Conservation (phyloP, 2,888 invertebrate species). For the Carabus problematicus region DNA sequence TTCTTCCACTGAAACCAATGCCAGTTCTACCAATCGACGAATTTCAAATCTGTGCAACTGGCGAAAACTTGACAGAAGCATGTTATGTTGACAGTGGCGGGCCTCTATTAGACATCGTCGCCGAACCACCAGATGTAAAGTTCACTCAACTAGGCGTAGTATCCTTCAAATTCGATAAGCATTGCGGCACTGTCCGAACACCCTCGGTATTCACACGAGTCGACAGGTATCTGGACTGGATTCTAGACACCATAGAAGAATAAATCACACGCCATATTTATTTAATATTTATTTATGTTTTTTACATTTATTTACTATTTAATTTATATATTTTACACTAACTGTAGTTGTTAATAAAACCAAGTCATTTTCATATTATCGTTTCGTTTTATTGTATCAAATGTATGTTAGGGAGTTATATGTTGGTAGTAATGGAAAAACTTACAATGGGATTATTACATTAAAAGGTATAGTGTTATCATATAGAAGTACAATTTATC, state of each 20-base stretch:
- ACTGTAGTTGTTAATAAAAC: too few relatives aligned
- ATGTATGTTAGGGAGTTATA: too few relatives aligned
- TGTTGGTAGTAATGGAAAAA: too few relatives aligned
- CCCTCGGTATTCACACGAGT: constrained; percentile 61
- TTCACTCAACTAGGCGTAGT: constrained; percentile 59
- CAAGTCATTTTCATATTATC: not conserved
- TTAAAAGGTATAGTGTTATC: too few relatives aligned
- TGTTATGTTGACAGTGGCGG: constrained; percentile 62
- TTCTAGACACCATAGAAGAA: constrained; percentile 54
- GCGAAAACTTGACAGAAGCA: constrained; percentile 54
- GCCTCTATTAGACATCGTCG: constrained; percentile 54
- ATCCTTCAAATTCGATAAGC: constrained; percentile 56
- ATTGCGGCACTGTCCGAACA: constrained; percentile 56
- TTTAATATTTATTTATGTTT: too few relatives aligned
- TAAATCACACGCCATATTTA: constrained; percentile 44
- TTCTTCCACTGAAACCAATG: constrained; percentile 51
- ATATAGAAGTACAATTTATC: too few relatives aligned
- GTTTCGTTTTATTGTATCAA: not conserved
- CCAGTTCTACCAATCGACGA: constrained; percentile 55
- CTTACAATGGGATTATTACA: too few relatives aligned
- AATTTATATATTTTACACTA: constrained; percentile 17
- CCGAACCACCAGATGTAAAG: constrained; percentile 45
- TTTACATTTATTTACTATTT: constrained; percentile 37
- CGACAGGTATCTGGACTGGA: constrained; percentile 59
- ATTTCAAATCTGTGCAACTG: constrained; percentile 60